phyloP scores from a whole-genome alignment of 35 echinoderm and acorn worm species.

The Heliocidaris tuberculata region DNA sequence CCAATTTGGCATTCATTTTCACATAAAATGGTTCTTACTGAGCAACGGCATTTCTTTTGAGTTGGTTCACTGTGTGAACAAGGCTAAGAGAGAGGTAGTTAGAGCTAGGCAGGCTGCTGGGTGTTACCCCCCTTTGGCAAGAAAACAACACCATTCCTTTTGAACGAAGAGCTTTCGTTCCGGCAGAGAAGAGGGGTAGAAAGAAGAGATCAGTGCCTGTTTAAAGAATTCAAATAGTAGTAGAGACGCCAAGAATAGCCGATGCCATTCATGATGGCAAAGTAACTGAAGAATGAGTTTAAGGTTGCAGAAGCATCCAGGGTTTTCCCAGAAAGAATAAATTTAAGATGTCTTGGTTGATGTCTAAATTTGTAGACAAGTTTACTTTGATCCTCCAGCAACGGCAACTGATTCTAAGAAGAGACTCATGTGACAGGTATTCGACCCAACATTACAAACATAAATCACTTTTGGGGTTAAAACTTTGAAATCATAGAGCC shows the following conservation, averaged over 20 bases:
- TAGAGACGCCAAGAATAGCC: neutral
- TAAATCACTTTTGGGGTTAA: no score
- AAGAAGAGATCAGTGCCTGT: neutral
- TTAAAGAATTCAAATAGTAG: neutral
- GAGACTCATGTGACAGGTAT: no score
- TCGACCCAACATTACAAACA: no score
- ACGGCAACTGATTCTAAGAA: no score
- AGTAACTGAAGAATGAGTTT: neutral
- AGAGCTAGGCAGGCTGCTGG: neutral
- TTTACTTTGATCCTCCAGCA: no score
- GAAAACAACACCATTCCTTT: conserved; percentile 38
- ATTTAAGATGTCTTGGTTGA: no score
- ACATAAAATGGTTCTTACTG: neutral
- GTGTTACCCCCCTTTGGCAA: conserved; percentile 31
- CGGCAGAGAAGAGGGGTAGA: neutral
- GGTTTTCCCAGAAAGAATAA: no score
- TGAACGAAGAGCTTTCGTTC: neutral
- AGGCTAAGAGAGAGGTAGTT: neutral
- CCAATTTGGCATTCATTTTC: no score
- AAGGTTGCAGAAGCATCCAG: no score
- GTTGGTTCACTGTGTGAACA: neutral
- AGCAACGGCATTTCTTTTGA: neutral
- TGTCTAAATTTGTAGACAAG: no score
- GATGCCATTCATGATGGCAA: neutral
- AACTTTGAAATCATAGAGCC: no score